phyloP scores from a whole-genome alignment of 1,140 invertebrate species.

The Zaprionus ornatus region DNA sequence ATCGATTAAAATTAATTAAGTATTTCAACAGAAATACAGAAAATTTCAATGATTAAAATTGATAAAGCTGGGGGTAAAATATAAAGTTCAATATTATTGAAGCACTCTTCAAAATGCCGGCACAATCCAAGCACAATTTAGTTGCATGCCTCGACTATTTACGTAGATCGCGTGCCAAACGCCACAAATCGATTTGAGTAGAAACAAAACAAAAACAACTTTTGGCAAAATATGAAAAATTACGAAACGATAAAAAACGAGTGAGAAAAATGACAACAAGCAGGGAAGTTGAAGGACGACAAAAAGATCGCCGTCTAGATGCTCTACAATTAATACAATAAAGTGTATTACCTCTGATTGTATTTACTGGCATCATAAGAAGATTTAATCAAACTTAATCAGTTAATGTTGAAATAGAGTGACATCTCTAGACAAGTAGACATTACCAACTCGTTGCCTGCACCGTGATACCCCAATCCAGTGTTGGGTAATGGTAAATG shows the following conservation, averaged over 20 bases:
- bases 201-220: constrained; percentile 6
- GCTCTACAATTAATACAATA: too few relatives aligned
- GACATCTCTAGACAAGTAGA: too few relatives aligned
- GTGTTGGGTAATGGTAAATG: constrained; percentile 7
- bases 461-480: not conserved
- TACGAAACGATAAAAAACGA: constrained; percentile 38
- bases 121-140: constrained; percentile 44
- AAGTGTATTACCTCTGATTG: too few relatives aligned
- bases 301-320: not conserved
- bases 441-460: not conserved
- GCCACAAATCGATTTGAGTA: constrained; percentile 60
- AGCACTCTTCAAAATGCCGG: constrained; percentile 45
- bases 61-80: not conserved
- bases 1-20: not conserved
- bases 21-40: not conserved
- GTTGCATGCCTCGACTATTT: constrained; percentile 30
- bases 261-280: constrained; percentile 34
- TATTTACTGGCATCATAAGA: too few relatives aligned
- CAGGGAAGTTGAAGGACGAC: not conserved
- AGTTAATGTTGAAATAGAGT: too few relatives aligned
- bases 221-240: constrained; percentile 54
- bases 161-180: constrained; percentile 52
- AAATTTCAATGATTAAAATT: not conserved
- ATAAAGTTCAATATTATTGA: constrained; percentile 21
- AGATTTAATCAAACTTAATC: too few relatives aligned